A percentile compares a stretch with the other conserved stretches of the same genome.
Conservation (phyloP, 2,888 invertebrate genomes). For the Phortica okadai region DNA sequence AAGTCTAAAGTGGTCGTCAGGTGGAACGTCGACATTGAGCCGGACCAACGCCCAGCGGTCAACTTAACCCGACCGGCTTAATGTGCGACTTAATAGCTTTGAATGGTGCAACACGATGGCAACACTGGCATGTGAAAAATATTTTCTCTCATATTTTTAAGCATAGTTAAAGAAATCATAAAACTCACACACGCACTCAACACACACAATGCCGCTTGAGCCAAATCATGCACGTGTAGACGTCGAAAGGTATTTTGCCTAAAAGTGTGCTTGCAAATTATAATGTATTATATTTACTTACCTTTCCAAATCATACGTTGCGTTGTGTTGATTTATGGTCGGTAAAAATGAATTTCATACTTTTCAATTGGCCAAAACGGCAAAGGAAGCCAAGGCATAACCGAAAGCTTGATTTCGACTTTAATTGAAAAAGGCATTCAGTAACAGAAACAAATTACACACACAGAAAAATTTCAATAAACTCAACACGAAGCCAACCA, state of each 20-base stretch:
- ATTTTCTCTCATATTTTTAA: conserved; percentile 18
- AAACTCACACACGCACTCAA: not conserved
- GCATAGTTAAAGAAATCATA: conserved; percentile 8
- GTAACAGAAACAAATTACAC: not conserved
- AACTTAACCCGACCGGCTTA: conserved; percentile 21
- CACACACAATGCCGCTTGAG: not conserved
- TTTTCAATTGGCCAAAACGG: not conserved
- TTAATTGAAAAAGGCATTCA: conserved; percentile 18
- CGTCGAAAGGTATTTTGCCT: not conserved
- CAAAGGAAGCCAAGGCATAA: not conserved
- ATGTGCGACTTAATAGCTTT: conserved; percentile 39
- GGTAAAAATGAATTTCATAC: not conserved
- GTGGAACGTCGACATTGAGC: not conserved
- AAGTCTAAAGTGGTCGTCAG: not conserved
- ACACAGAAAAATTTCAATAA: conserved; percentile 11
- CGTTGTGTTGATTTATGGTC: conserved; percentile 10
- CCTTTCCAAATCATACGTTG: conserved; percentile 17
- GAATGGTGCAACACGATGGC: conserved; percentile 24
- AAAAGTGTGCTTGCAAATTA: conserved; percentile 8
- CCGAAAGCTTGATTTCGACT: not conserved
- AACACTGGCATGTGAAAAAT: not conserved
- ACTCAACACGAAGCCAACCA: not conserved
- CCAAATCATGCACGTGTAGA: not conserved
- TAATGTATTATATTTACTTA: conserved; percentile 13
- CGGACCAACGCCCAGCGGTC: not conserved